Percentiles rank a stretch among this genome's conserved stretches.
Evolutionary conservation across 2,113 vertebrate species (phyloP).

Genomic region (Sorex araneus): DNA sequence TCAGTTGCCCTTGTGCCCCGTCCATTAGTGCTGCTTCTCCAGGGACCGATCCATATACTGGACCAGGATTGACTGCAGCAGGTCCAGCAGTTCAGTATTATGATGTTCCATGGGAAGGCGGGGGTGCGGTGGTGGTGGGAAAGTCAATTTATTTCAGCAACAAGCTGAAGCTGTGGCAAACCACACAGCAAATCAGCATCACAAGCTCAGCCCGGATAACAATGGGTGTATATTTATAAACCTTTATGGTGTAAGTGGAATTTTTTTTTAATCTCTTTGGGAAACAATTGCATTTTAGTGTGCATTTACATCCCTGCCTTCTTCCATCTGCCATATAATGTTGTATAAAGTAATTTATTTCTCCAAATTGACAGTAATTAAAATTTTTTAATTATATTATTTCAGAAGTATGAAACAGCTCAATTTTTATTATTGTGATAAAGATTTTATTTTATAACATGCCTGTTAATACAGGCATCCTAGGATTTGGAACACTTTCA

Average conservation of each 20-base stretch:
- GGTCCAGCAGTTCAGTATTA: too few species aligned
- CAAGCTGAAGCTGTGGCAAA: too few species aligned
- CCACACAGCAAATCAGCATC: too few species aligned
- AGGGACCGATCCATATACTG: too few species aligned
- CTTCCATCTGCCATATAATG: constrained; percentile 96
- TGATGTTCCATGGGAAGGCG: constrained; percentile 86
- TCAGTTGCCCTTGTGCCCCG: not conserved
- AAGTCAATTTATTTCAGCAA: too few species aligned
- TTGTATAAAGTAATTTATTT: constrained; percentile 99
- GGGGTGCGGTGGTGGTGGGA: too few species aligned
- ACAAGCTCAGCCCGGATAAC: too few species aligned
- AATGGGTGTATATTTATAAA: constrained; percentile 99
- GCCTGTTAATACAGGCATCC: constrained; percentile 93
- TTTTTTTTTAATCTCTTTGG: constrained; percentile 96
- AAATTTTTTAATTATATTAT: constrained; percentile 95
- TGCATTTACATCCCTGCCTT: constrained; percentile 95
- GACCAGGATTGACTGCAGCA: too few species aligned
- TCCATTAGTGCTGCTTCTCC: too few species aligned
- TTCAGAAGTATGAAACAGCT: constrained; percentile 93
- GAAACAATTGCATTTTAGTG: constrained; percentile 97
- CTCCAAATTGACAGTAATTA: constrained; percentile 96
- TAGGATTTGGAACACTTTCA: constrained; percentile 91
- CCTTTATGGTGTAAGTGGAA: constrained; percentile 97
- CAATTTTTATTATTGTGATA: constrained; percentile 96
- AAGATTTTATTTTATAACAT: constrained; percentile 96